A percentile compares a stretch with the other conserved stretches of the same genome.
Evolutionary conservation across 2,888 invertebrate genomes (phyloP).

Genomic region (Aspidapion aeneum): DNA sequence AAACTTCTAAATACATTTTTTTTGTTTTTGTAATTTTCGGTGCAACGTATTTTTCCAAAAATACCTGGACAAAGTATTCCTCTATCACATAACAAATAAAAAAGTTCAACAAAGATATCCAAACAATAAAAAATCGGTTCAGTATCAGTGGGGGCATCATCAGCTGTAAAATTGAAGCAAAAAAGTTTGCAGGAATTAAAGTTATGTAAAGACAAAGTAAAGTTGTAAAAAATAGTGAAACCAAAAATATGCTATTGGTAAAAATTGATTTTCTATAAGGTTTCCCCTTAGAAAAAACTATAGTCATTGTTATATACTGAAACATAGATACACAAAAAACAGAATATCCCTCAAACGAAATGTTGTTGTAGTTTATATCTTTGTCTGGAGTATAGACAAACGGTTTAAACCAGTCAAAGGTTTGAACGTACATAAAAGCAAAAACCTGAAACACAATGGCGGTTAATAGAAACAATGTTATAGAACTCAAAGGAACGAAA

Average conservation of each 20-base stretch:
- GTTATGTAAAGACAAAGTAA: constrained; percentile 52
- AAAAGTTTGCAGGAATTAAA: constrained; percentile 49
- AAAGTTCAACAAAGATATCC: constrained; percentile 54
- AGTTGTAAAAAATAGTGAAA: constrained; percentile 50
- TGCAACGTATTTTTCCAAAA: constrained; percentile 53
- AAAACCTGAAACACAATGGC: constrained; percentile 50
- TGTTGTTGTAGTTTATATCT: constrained; percentile 38
- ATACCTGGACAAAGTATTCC: constrained; percentile 54
- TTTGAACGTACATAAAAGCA: constrained; percentile 50
- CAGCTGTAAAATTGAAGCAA: constrained; percentile 58
- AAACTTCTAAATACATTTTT: constrained; percentile 28
- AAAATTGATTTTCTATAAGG: constrained; percentile 62
- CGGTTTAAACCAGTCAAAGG: constrained; percentile 55
- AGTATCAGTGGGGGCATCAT: constrained; percentile 58
- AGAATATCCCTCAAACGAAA: constrained; percentile 59
- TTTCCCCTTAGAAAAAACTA: constrained; percentile 63
- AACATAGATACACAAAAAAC: constrained; percentile 60
- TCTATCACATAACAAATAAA: constrained; percentile 55
- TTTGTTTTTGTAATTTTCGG: constrained; percentile 45
- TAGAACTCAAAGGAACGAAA: constrained; percentile 52
- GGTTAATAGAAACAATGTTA: constrained; percentile 52
- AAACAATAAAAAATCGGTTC: constrained; percentile 46
- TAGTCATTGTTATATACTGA: constrained; percentile 62
- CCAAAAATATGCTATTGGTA: constrained; percentile 55
- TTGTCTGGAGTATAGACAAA: constrained; percentile 43